These are phyloP conservation scores for Tor tambroides DNA, from an alignment of 2,113 vertebrate species.

Conservation along the genomic window DNA sequence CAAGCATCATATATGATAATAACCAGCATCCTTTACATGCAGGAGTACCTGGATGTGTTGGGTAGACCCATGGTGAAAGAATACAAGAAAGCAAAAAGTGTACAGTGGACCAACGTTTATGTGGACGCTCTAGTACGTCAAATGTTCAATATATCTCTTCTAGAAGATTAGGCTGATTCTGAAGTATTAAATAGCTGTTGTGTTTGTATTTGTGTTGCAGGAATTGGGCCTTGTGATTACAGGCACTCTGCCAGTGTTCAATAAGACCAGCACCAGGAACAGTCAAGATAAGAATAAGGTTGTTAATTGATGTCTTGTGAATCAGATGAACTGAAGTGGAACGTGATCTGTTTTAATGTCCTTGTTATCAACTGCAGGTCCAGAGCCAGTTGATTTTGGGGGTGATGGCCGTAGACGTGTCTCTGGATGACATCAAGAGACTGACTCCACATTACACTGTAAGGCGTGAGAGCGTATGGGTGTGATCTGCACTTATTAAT, in stretches of 20 bases:
- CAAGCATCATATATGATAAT: not conserved
- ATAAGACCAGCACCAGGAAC: constrained; percentile 77
- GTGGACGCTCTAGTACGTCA: constrained; percentile 90
- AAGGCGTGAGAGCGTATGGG: constrained; percentile 63
- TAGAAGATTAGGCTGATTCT: not conserved
- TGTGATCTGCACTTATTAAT: not conserved
- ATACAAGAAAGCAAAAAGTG: constrained; percentile 85
- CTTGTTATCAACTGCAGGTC: constrained; percentile 51
- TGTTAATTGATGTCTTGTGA: not conserved
- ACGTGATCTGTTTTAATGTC: not conserved
- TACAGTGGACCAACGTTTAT: constrained; percentile 98
- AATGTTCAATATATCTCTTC: not conserved
- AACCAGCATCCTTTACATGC: constrained; percentile 5
- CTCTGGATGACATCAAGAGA: constrained; percentile 95
- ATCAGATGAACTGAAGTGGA: constrained; percentile 7
- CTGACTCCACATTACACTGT: constrained; percentile 94
- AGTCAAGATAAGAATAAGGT: constrained; percentile 38
- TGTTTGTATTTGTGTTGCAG: constrained; percentile 63
- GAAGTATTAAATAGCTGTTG: constrained; percentile 13
- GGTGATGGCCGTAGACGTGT: constrained; percentile 96
- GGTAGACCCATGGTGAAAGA: constrained; percentile 96
- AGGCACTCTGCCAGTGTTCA: constrained; percentile 90
- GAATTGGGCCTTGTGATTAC: constrained; percentile 91
- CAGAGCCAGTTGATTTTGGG: constrained; percentile 95
- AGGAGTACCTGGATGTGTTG: constrained; percentile 98